Evolutionary conservation across 1,140 invertebrate species (phyloP).

Genomic region (Drosophila carrolli): DNA sequence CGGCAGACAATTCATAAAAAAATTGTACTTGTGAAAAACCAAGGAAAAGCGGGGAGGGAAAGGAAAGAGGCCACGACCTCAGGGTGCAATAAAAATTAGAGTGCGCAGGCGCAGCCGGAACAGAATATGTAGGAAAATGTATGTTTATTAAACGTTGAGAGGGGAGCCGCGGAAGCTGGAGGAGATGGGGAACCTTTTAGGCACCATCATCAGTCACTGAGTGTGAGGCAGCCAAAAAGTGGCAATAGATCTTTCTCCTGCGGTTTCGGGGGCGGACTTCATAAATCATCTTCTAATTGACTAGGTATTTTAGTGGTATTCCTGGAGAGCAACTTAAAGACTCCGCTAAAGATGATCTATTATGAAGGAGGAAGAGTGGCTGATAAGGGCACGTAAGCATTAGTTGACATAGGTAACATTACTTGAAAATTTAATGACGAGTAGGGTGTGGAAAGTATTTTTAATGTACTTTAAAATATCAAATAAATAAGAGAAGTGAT

Average conservation of each 20-base stretch:
- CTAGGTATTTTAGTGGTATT: constrained; percentile 26
- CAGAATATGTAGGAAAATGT: constrained; percentile 4
- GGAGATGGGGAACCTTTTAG: constrained; percentile 48
- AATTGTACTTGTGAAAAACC: constrained; percentile 40
- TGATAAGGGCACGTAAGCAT: neutral
- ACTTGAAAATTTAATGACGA: neutral
- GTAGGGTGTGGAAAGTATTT: neutral
- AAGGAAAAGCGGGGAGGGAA: neutral
- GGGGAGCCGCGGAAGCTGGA: constrained; percentile 29
- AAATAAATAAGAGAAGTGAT: neutral
- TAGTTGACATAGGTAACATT: constrained; percentile 13
- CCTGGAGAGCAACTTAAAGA: constrained; percentile 1
- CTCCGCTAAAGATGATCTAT: constrained; percentile 52
- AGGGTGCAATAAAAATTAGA: constrained; percentile 72
- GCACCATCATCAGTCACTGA: constrained; percentile 26
- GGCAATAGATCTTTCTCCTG: constrained; percentile 57
- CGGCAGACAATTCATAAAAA: constrained; percentile 74
- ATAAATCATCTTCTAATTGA: constrained; percentile 75
- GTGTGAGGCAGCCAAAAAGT: constrained; percentile 24
- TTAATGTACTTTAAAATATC: neutral
- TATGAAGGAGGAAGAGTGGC: neutral
- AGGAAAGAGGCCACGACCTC: constrained; percentile 24
- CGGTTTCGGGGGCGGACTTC: constrained; percentile 21
- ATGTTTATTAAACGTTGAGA: constrained; percentile 17
- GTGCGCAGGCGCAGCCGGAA: constrained; percentile 62